Evolutionary conservation across 2,888 invertebrate species (phyloP).

Genomic region (Mythimna impura): DNA sequence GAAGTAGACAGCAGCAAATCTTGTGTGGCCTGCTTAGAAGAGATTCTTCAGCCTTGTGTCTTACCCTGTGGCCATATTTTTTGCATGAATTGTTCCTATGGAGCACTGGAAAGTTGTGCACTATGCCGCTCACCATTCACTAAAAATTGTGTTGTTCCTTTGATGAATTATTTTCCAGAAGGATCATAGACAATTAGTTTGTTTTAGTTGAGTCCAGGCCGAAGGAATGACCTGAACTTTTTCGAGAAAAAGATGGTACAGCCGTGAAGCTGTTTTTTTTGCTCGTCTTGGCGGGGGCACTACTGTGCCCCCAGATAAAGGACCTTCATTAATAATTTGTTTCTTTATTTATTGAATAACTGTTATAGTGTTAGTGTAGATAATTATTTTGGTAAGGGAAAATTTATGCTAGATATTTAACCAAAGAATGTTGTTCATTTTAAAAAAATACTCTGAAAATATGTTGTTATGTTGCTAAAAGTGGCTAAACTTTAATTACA

Average conservation of each 20-base stretch:
- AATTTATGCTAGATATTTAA: conserved; percentile 12
- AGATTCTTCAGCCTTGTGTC: conserved; percentile 85
- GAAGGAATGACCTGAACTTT: neutral
- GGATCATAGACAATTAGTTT: conserved; percentile 38
- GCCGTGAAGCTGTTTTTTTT: too few species aligned
- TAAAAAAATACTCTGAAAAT: neutral
- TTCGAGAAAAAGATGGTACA: too few species aligned
- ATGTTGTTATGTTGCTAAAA: neutral
- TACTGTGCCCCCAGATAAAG: neutral
- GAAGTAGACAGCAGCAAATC: conserved; percentile 85
- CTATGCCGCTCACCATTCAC: conserved; percentile 85
- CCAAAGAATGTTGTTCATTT: conserved; percentile 25
- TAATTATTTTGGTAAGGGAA: neutral
- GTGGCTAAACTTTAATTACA: too few species aligned
- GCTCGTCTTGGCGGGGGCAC: too few species aligned
- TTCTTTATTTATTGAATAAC: neutral
- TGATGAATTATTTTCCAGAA: conserved; percentile 86
- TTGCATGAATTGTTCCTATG: conserved; percentile 85
- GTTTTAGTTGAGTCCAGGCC: too few species aligned
- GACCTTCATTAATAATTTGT: neutral
- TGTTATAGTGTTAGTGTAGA: neutral
- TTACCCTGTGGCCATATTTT: conserved; percentile 87
- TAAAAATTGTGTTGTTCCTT: conserved; percentile 85
- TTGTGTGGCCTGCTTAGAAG: conserved; percentile 87
- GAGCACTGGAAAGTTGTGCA: conserved; percentile 83